phyloP scores from a whole-genome alignment of 2,888 invertebrate genomes.

The Latrodectus elegans region DNA sequence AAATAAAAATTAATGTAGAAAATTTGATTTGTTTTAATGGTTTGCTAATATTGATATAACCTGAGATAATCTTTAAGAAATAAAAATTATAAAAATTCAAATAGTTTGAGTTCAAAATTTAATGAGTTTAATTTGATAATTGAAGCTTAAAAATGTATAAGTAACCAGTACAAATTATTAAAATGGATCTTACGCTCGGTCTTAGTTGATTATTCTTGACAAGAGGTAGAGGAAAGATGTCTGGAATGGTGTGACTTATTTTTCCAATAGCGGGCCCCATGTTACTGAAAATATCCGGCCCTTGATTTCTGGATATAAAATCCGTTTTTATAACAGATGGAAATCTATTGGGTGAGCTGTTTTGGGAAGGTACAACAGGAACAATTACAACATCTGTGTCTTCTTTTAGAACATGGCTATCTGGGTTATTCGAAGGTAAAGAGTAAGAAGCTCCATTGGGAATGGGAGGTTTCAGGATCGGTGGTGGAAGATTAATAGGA shows the following conservation, averaged over 20 bases:
- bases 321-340: slow-evolving; percentile 28
- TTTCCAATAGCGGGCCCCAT: slow-evolving; percentile 21
- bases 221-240: slow-evolving; percentile 24
- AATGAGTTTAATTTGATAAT: neutral
- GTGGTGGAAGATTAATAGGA: slow-evolving; percentile 15
- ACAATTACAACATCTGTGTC: slow-evolving; percentile 40
- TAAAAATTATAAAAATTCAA: neutral
- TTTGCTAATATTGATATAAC: neutral
- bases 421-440: slow-evolving; percentile 11
- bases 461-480: slow-evolving; percentile 4
- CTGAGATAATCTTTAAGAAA: neutral
- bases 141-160: neutral
- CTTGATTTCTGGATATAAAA: slow-evolving; percentile 28
- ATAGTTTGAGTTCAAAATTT: neutral
- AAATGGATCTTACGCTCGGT: slow-evolving; percentile 25
- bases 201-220: slow-evolving; percentile 21
- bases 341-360: slow-evolving; percentile 4
- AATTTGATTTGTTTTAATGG: neutral
- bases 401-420: slow-evolving; percentile 12
- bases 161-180: neutral
- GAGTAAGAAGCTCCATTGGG: slow-evolving; percentile 19
- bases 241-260: slow-evolving; percentile 22
- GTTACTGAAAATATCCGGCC: slow-evolving; percentile 3
- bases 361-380: slow-evolving; percentile 24
- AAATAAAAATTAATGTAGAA: no score